Evolutionary conservation across 2,888 invertebrate genomes (phyloP).

Genomic region (Aelia acuminata): DNA sequence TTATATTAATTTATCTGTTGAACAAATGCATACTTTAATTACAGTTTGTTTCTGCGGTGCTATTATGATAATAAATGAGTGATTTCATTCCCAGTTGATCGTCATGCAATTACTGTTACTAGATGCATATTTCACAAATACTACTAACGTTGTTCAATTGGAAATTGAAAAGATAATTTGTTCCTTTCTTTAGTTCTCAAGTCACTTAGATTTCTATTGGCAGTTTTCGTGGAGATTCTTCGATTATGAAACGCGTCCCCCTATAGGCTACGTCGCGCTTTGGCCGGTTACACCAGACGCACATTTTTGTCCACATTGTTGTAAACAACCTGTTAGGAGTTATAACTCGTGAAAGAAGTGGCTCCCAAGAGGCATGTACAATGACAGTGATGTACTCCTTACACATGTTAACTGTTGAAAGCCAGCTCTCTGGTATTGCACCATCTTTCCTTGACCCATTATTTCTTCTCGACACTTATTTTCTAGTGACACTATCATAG

Average conservation of each 20-base stretch:
- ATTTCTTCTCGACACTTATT: slow-evolving; percentile 6
- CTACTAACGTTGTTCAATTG: no score
- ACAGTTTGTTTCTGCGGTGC: no score
- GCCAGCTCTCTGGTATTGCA: slow-evolving; percentile 9
- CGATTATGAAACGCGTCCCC: background rate
- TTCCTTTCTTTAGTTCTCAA: background rate
- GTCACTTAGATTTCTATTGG: background rate
- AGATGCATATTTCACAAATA: no score
- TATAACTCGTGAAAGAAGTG: background rate
- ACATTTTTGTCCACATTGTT: background rate
- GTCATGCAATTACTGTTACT: no score
- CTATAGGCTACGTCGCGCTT: background rate
- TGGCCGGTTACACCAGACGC: background rate
- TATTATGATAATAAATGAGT: no score
- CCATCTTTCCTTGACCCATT: slow-evolving; percentile 31
- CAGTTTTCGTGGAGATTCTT: background rate
- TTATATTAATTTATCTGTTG: no score
- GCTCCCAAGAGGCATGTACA: background rate
- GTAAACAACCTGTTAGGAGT: slow-evolving; percentile 16
- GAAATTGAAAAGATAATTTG: no score
- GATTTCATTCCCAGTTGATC: no score
- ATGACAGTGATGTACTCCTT: slow-evolving; percentile 38
- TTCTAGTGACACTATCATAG: background rate
- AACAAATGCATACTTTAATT: no score
- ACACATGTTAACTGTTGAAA: slow-evolving; percentile 31